Evolutionary conservation across 2,888 invertebrate genomes (phyloP).

Genomic region (Scaptodrosophila latifasciaeformis): DNA sequence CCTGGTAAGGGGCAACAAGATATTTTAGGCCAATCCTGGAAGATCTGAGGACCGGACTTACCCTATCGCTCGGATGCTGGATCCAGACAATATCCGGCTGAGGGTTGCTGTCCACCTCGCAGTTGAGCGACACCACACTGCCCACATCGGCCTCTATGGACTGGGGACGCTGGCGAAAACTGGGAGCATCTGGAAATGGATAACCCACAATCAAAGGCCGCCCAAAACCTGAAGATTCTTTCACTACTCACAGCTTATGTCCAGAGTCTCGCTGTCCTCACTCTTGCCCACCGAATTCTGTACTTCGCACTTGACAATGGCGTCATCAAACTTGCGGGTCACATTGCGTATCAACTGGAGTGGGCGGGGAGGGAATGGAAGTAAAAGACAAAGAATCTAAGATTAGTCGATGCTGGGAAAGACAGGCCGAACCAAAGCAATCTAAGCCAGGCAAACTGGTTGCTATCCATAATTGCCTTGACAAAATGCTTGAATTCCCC

Average conservation of each 20-base stretch:
- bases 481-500: slow-evolving; percentile 39
- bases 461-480: slow-evolving; percentile 33
- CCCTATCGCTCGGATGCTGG: slow-evolving; percentile 85
- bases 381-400: neutral
- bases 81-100: slow-evolving; percentile 92
- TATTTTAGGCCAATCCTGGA: slow-evolving; percentile 37
- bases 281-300: slow-evolving; percentile 94
- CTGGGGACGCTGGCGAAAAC: slow-evolving; percentile 84
- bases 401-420: neutral
- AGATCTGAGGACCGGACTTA: too few relatives aligned
- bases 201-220: neutral
- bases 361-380: neutral
- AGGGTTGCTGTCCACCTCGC: slow-evolving; percentile 94
- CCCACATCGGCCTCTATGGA: slow-evolving; percentile 90
- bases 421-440: slow-evolving; percentile 15
- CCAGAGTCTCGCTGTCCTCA: slow-evolving; percentile 89
- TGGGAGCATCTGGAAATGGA: slow-evolving; percentile 83
- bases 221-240: neutral
- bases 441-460: slow-evolving; percentile 1
- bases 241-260: slow-evolving; percentile 89
- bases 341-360: slow-evolving; percentile 86
- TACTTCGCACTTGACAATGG: slow-evolving; percentile 92
- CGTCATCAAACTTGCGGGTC: slow-evolving; percentile 88
- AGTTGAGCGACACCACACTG: slow-evolving; percentile 85
- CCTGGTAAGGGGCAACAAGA: slow-evolving; percentile 70